Percentiles rank a stretch among this genome's conserved stretches.
These are phyloP conservation scores for Chlorospingus flavigularis DNA, from an alignment of 2,797 vertebrate genomes.

Conservation along the genomic window DNA sequence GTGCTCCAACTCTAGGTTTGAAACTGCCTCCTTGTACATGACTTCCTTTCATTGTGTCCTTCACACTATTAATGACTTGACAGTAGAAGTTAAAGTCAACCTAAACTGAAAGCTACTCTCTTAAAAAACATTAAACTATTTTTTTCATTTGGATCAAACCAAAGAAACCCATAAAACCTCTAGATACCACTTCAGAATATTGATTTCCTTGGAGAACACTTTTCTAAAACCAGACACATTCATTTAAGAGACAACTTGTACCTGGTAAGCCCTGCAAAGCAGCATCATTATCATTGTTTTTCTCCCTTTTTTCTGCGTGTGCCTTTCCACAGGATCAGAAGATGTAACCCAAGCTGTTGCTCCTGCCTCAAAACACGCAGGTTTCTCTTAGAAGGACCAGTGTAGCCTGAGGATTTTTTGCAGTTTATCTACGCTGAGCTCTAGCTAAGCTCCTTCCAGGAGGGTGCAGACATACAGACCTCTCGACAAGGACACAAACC, in stretches of 20 bases:
- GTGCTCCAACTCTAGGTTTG: neutral
- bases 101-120: neutral
- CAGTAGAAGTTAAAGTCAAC: neutral
- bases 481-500: neutral
- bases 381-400: neutral
- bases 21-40: neutral
- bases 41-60: neutral
- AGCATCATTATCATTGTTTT: fast-evolving
- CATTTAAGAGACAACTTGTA: neutral
- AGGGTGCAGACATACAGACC: too few relatives aligned
- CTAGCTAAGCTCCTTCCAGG: neutral
- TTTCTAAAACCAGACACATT: neutral
- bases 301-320: neutral
- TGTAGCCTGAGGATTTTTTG: neutral
- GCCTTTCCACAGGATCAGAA: neutral
- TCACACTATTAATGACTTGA: neutral
- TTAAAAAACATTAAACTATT: neutral
- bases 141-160: neutral
- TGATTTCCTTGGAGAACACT: neutral
- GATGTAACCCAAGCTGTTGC: neutral
- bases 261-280: neutral
- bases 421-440: neutral
- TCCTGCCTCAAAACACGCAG: fast-evolving
- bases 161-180: neutral
- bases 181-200: neutral